Evolutionary conservation across 2,797 vertebrate species (phyloP).

Genomic region (Microctenopoma steveboyesi): DNA sequence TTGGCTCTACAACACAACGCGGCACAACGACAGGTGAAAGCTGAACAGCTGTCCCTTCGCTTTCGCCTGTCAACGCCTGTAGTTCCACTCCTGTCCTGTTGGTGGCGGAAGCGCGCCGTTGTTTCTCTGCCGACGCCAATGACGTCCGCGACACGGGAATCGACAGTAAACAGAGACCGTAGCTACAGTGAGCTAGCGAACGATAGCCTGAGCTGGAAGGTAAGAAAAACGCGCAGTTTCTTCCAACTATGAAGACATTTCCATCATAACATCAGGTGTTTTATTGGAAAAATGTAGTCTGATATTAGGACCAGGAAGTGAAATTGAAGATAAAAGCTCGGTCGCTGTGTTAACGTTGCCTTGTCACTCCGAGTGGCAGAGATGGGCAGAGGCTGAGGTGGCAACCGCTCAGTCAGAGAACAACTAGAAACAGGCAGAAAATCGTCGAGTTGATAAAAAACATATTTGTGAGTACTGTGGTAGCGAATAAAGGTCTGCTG

Average conservation of each 20-base stretch:
- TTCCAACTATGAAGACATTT: rapidly evolving
- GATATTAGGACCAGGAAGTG: constrained; percentile 7
- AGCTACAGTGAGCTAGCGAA: not conserved
- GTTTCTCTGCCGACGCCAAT: not conserved
- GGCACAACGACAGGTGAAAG: constrained; percentile 39
- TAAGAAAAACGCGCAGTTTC: not conserved
- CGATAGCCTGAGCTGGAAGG: constrained; percentile 27
- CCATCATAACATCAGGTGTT: rapidly evolving
- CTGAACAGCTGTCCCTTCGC: constrained; percentile 24
- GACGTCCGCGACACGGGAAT: constrained; percentile 12
- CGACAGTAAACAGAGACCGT: constrained; percentile 52
- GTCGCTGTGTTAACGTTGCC: not conserved
- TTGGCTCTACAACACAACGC: constrained; percentile 11
- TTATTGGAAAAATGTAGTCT: not conserved
- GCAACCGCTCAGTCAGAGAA: not conserved
- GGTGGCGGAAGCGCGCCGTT: constrained; percentile 47
- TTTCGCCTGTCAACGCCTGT: not conserved
- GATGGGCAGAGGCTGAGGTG: not conserved
- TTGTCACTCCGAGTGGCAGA: constrained; percentile 4
- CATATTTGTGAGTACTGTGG: no score
- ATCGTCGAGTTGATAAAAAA: not conserved
- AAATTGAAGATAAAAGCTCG: not conserved
- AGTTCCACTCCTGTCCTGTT: constrained; percentile 57
- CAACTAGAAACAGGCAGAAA: not conserved
- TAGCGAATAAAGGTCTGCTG: no score